Evolutionary conservation across 1,140 invertebrate species (phyloP).

Genomic region (Ips typographus): DNA sequence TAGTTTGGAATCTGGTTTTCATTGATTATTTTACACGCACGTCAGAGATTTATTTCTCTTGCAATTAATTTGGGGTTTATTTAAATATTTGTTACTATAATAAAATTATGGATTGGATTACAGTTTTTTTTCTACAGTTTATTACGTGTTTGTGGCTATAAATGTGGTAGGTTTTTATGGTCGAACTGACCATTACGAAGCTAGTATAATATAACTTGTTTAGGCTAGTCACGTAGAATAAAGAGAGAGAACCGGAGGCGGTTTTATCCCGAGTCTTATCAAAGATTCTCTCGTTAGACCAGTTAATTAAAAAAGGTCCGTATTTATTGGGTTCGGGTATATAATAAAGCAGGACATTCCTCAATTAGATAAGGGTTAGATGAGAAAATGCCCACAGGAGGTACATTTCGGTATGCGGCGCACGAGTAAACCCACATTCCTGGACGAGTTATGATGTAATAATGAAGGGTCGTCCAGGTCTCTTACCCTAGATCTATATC

Average conservation of each 20-base stretch:
- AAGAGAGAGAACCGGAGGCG: background rate
- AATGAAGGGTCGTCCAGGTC: slow-evolving; percentile 33
- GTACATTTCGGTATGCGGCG: slow-evolving; percentile 34
- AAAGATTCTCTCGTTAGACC: slow-evolving; percentile 23
- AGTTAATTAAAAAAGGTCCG: slow-evolving; percentile 36
- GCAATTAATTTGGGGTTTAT: slow-evolving; percentile 8
- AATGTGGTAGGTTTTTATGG: too few relatives aligned
- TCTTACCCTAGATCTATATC: slow-evolving; percentile 20
- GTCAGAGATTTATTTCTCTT: slow-evolving; percentile 23
- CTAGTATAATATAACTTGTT: too few relatives aligned
- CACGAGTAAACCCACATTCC: slow-evolving; percentile 29
- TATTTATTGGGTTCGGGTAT: slow-evolving; percentile 31
- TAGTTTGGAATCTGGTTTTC: slow-evolving; percentile 29
- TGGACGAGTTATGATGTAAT: slow-evolving; percentile 38
- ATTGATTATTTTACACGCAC: slow-evolving; percentile 28
- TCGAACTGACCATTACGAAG: too few relatives aligned
- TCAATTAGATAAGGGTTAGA: slow-evolving; percentile 37
- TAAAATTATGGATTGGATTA: too few relatives aligned
- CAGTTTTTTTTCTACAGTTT: slow-evolving; percentile 5
- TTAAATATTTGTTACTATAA: slow-evolving; percentile 21
- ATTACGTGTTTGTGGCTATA: background rate
- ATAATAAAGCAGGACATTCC: slow-evolving; percentile 36
- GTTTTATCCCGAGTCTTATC: slow-evolving; percentile 18
- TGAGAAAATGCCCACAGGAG: slow-evolving; percentile 33
- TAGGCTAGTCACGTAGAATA: too few relatives aligned